Percentiles rank a stretch among this genome's conserved stretches.
Conservation (phyloP, 2,113 vertebrate species). For the Odocoileus virginianus region DNA sequence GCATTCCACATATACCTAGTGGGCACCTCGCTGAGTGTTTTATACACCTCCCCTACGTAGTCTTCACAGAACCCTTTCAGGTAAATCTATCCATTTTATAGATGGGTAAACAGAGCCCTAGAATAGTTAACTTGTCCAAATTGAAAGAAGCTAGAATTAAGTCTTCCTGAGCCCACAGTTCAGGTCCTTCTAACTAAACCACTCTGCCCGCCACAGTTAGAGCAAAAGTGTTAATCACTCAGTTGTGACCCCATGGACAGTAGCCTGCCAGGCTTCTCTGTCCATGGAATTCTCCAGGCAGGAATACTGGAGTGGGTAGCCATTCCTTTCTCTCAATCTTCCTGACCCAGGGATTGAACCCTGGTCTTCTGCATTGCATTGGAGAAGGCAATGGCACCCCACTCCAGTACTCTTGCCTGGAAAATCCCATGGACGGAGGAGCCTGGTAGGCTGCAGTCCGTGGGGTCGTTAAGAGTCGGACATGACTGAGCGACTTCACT, state of each 20-base stretch:
- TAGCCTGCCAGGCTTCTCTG: not conserved
- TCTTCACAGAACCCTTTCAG: not conserved
- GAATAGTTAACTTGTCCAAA: not conserved
- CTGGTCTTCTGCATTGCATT: no score
- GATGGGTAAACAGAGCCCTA: not conserved
- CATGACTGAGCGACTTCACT: no score
- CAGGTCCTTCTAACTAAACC: not conserved
- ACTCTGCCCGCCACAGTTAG: not conserved
- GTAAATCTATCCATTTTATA: not conserved
- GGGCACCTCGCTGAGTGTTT: not conserved
- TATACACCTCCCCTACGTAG: not conserved
- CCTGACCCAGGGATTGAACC: no score
- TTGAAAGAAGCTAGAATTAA: not conserved
- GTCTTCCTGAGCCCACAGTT: not conserved
- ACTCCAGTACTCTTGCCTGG: no score
- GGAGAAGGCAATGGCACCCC: no score
- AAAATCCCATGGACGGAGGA: no score
- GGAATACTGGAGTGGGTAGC: not conserved
- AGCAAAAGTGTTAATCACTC: not conserved
- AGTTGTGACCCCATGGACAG: not conserved
- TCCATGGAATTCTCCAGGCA: not conserved
- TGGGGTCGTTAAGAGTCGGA: no score
- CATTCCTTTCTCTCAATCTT: no score
- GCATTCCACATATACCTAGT: accelerated
- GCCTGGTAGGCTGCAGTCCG: no score